Evolutionary conservation across 2,797 vertebrate species (phyloP).

Genomic region (Neomorphus geoffroyi): DNA sequence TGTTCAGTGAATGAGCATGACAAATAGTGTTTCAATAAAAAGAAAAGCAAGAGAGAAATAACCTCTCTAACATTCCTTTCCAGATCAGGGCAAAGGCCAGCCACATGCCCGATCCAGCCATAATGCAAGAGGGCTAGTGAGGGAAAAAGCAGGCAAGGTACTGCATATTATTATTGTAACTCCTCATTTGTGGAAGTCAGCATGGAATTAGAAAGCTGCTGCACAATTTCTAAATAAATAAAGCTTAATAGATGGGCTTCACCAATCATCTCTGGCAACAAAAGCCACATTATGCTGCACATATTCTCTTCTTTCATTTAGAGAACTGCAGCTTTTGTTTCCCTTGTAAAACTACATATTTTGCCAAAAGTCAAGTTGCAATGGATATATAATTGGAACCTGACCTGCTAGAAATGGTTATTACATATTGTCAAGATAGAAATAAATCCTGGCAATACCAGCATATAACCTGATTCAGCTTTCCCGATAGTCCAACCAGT

Average conservation of each 20-base stretch:
- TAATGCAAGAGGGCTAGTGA: not conserved
- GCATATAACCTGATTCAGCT: conserved; percentile 7
- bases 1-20: not conserved
- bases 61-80: not conserved
- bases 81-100: not conserved
- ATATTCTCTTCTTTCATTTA: conserved; percentile 39
- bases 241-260: conserved; percentile 38
- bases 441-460: conserved; percentile 33
- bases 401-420: conserved; percentile 46
- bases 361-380: conserved; percentile 44
- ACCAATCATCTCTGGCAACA: conserved; percentile 45
- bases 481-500: not conserved
- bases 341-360: conserved; percentile 33
- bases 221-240: conserved; percentile 39
- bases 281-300: conserved; percentile 17
- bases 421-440: conserved; percentile 50
- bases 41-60: not conserved
- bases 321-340: conserved; percentile 50
- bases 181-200: conserved; percentile 26
- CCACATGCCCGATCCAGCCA: not conserved
- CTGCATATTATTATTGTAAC: not conserved
- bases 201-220: conserved; percentile 25
- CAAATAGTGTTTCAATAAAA: not conserved
- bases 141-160: not conserved
- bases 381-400: conserved; percentile 45